phyloP scores from a whole-genome alignment of 1,140 invertebrate species.

The Drosophila orosa region DNA sequence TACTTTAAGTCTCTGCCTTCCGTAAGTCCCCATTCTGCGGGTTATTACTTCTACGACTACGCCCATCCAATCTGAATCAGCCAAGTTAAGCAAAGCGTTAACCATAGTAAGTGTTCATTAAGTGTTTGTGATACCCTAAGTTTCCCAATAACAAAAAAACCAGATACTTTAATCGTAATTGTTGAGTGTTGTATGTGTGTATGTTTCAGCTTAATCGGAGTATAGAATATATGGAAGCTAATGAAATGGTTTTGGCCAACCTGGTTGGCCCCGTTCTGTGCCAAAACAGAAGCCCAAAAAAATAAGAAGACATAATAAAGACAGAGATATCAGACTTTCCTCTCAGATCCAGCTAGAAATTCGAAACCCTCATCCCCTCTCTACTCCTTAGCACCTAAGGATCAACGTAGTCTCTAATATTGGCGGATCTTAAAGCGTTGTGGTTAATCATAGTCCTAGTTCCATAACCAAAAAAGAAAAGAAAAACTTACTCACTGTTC shows the following conservation, averaged over 20 bases:
- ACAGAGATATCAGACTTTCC: constrained; percentile 52
- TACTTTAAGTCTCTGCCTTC: constrained; percentile 24
- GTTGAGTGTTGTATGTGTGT: constrained; percentile 41
- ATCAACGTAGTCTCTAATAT: constrained; percentile 38
- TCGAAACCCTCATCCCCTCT: background rate
- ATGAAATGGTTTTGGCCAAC: constrained; percentile 29
- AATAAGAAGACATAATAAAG: constrained; percentile 4
- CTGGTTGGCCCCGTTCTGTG: constrained; percentile 22
- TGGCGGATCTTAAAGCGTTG: constrained; percentile 60
- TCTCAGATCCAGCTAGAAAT: constrained; percentile 30
- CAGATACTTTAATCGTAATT: constrained; percentile 20
- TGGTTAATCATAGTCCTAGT: constrained; percentile 59
- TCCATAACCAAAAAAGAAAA: constrained; percentile 31
- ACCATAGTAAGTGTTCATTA: constrained; percentile 66
- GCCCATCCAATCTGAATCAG: constrained; percentile 29
- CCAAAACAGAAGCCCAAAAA: constrained; percentile 2
- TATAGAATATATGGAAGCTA: constrained; percentile 16
- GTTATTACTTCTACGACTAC: background rate
- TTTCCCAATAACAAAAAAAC: constrained; percentile 18
- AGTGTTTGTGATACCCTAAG: constrained; percentile 68
- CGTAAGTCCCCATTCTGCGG: background rate
- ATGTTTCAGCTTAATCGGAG: constrained; percentile 18
- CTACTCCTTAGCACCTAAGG: constrained; percentile 2
- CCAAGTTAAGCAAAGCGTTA: constrained; percentile 33
- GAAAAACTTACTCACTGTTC: constrained; percentile 43